Evolutionary conservation across 2,888 invertebrate genomes (phyloP), one percentile per base, ranked within the genome.

Genomic region (Cyclophora albipunctata): DNA sequence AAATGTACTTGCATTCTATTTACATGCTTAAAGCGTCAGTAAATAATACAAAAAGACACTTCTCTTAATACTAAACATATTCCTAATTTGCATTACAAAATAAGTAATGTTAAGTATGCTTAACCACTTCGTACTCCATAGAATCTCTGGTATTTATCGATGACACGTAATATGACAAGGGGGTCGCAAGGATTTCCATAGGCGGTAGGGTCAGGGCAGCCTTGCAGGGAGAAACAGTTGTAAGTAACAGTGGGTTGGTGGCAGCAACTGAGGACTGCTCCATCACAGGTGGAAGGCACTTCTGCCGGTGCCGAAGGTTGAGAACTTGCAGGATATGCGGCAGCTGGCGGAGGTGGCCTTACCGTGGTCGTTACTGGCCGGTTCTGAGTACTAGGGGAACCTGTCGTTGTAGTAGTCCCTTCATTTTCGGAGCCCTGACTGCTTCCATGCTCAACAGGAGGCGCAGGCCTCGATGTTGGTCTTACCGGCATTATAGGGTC

Each of bases 131-230:
- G 65, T 46, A 70, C 70, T 33, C 70, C 75, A 48, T 83, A 82
- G 55, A 64, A 81, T 34, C 52, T 67, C 51, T 77, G 72, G 51
- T 77, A 81, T 50, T 71, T 77, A 2, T 74, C 65, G 46, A 84
- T 69, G 5, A 81, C 75, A 48, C 55, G 63, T 5, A 77, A 54
- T 50, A 84, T 73, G 2, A 68, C 62, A 45, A 63, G 58, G 3
- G 69, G 56, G 4, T 76, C 71, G 59, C 86, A 86, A 47, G 84
- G 84, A 48, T 74, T 66, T 3, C 77, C 64, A 57, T 78, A 68
- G 50, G 78, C 51, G n/a, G 74, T 59, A 2, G 90, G 84, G 72
- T 93, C 91, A 5, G 66, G 71, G 48, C 85, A 86, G 0, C 83
- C 83, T 52, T 77, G 72, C 7, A 53, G 45, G 5, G 62, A 69